phyloP scores from a whole-genome alignment of 2,888 invertebrate genomes.

The Imbricaverruca yamaguchii region DNA sequence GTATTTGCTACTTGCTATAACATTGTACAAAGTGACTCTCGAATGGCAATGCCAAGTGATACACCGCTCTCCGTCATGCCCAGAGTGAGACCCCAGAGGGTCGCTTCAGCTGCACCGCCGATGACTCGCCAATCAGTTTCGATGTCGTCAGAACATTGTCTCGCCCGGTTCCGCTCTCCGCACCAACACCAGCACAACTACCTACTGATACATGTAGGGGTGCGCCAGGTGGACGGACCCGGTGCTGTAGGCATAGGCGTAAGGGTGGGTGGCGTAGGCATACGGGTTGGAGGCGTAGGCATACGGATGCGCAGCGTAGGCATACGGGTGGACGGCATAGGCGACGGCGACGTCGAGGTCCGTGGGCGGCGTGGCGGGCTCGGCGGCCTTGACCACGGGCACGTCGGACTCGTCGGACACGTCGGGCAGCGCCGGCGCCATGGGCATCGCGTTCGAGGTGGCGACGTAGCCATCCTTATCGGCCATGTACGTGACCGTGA shows the following conservation, averaged over 20 bases:
- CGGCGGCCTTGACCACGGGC: conserved; percentile 59
- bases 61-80: too few relatives aligned
- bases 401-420: conserved; percentile 55
- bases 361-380: background rate
- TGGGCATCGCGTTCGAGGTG: conserved; percentile 44
- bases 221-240: too few relatives aligned
- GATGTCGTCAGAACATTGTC: too few relatives aligned
- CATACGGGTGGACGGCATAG: background rate
- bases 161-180: too few relatives aligned
- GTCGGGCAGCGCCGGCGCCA: conserved; percentile 42
- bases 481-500: conserved; percentile 66
- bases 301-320: background rate
- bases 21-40: too few relatives aligned
- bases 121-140: too few relatives aligned
- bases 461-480: conserved; percentile 70
- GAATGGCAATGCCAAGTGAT: too few relatives aligned
- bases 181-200: too few relatives aligned
- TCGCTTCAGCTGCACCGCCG: too few relatives aligned
- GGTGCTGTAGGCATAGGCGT: background rate
- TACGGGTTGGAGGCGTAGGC: background rate
- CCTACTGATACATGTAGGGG: too few relatives aligned
- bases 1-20: too few relatives aligned
- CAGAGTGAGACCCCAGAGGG: too few relatives aligned
- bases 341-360: background rate
- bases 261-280: background rate